These are phyloP conservation scores for Parasteatoda tepidariorum DNA, from an alignment of 1,140 invertebrate species.

Conservation along the genomic window DNA sequence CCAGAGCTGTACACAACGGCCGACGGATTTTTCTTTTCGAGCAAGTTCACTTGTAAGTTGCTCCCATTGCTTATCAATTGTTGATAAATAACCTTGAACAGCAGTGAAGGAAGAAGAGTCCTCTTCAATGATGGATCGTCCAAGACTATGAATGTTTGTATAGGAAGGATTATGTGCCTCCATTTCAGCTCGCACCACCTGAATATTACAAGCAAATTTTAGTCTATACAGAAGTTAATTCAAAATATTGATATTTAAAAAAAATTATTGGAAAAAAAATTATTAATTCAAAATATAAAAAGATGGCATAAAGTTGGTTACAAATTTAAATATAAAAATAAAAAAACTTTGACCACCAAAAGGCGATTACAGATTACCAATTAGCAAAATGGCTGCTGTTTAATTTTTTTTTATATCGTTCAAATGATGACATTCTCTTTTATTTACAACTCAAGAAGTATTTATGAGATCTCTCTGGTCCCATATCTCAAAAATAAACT, in stretches of 20 bases:
- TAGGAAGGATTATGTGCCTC: constrained; percentile 14
- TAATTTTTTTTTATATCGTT: no score
- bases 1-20: constrained; percentile 78
- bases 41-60: constrained; percentile 79
- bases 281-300: no score
- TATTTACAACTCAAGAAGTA: no score
- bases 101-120: constrained; percentile 82
- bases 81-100: constrained; percentile 81
- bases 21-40: constrained; percentile 76
- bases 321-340: no score
- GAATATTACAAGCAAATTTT: background rate
- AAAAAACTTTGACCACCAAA: no score
- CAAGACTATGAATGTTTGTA: constrained; percentile 75
- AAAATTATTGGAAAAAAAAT: no score
- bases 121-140: constrained; percentile 80
- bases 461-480: no score
- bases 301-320: no score
- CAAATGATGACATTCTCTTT: no score
- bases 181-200: constrained; percentile 40
- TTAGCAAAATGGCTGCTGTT: no score
- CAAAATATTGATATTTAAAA: background rate
- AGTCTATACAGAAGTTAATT: background rate
- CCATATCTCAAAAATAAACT: no score
- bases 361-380: no score
- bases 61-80: constrained; percentile 83